Evolutionary conservation across 1,140 invertebrate genomes (phyloP).

Genomic region (Cotesia vestalis): DNA sequence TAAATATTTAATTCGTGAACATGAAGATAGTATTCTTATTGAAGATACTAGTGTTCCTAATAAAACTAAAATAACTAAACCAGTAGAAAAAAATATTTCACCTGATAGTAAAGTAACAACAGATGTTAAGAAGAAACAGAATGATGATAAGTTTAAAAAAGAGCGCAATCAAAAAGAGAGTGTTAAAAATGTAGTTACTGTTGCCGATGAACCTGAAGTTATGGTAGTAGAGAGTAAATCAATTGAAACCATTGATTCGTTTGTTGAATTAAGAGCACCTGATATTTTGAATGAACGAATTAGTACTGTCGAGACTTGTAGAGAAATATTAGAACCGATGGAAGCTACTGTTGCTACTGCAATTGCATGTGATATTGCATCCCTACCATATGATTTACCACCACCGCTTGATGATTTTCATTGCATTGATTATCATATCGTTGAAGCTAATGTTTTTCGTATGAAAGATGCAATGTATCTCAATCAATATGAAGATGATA

Average conservation of each 20-base stretch:
- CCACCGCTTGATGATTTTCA: conserved; percentile 46
- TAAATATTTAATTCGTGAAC: conserved; percentile 45
- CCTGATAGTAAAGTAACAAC: not conserved
- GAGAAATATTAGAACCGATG: conserved; percentile 30
- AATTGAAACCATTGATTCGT: conserved; percentile 26
- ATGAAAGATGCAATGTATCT: conserved; percentile 36
- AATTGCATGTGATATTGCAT: conserved; percentile 23
- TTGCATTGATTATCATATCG: conserved; percentile 52
- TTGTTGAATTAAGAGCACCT: conserved; percentile 35
- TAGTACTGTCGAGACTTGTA: not conserved
- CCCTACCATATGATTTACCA: conserved; percentile 33
- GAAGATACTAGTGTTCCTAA: conserved; percentile 28
- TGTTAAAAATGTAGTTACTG: not conserved
- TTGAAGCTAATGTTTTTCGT: conserved; percentile 40
- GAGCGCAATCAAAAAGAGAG: not conserved
- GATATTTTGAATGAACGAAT: conserved; percentile 13
- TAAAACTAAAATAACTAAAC: not conserved
- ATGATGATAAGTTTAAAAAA: conserved; percentile 4
- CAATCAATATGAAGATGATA: conserved; percentile 57
- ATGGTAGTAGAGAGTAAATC: conserved; percentile 32
- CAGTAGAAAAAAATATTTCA: conserved; percentile 14
- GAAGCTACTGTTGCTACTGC: conserved; percentile 25
- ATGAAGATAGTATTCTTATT: conserved; percentile 47
- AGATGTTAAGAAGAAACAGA: conserved; percentile 1
- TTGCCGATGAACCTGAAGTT: conserved; percentile 11